Evolutionary conservation across 2,797 vertebrate species (phyloP).

Genomic region (Dipus sagitta): DNA sequence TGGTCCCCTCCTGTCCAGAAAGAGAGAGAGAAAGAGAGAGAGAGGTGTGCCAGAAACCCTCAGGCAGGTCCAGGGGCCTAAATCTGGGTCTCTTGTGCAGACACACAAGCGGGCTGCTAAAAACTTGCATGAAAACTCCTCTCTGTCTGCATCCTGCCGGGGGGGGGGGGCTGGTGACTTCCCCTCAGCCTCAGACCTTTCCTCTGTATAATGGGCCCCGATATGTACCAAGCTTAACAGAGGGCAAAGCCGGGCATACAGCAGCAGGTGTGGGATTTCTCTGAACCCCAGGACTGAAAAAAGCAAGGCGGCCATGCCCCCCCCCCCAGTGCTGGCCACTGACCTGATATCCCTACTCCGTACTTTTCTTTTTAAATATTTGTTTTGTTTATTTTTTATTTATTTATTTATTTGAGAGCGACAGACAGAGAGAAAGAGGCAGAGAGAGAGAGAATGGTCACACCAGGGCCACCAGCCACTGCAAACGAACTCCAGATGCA

Average conservation of each 20-base stretch:
- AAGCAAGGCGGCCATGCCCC: too few species aligned
- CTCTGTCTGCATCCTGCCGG: not conserved
- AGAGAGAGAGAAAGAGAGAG: not conserved
- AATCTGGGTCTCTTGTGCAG: not conserved
- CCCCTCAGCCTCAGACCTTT: not conserved
- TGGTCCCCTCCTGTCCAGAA: not conserved
- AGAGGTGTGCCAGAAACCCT: not conserved
- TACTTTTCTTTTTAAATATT: too few species aligned
- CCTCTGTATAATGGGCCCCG: not conserved
- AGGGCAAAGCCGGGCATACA: accelerated
- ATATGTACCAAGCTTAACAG: not conserved
- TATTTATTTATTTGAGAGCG: too few species aligned
- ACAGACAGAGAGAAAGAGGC: too few species aligned
- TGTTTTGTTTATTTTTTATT: too few species aligned
- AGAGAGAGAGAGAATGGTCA: too few species aligned
- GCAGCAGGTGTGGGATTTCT: accelerated
- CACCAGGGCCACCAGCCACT: too few species aligned
- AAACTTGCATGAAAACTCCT: not conserved
- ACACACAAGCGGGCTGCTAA: accelerated
- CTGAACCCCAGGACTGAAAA: not conserved
- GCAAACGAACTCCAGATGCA: too few species aligned
- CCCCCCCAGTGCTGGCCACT: too few species aligned
- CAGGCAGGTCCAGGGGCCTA: not conserved
- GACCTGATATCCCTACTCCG: not conserved
- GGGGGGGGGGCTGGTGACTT: accelerated